Percentiles rank a stretch among this genome's conserved stretches.
Conservation (phyloP, 2,113 vertebrate genomes). For the Eublepharis macularius region DNA sequence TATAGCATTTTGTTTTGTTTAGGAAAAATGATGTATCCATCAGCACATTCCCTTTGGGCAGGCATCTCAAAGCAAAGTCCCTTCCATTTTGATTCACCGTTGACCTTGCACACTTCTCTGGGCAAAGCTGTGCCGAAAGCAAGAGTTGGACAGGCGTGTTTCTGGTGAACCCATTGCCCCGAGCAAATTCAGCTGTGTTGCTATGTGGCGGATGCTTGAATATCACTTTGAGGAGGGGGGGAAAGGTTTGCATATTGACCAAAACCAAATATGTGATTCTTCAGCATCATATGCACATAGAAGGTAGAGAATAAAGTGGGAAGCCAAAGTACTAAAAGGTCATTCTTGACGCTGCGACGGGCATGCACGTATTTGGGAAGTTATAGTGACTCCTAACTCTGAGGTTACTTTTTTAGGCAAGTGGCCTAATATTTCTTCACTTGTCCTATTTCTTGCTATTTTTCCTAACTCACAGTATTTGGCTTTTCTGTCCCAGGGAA, state of each 20-base stretch:
- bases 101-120: background rate
- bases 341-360: no score
- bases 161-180: no score
- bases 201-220: no score
- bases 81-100: background rate
- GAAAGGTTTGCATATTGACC: background rate
- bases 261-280: no score
- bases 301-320: no score
- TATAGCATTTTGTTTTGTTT: background rate
- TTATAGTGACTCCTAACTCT: background rate
- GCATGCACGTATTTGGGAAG: background rate
- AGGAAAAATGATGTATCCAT: background rate
- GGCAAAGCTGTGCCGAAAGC: no score
- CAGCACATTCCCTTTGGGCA: no score
- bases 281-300: no score
- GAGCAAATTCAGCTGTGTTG: no score
- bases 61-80: background rate
- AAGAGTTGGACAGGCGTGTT: no score
- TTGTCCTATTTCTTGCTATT: background rate
- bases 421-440: background rate
- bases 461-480: background rate
- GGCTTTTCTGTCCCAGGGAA: background rate
- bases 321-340: no score
- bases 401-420: background rate
- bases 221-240: no score